Conservation (phyloP, 2,797 vertebrate species). For the Echiichthys vipera region DNA sequence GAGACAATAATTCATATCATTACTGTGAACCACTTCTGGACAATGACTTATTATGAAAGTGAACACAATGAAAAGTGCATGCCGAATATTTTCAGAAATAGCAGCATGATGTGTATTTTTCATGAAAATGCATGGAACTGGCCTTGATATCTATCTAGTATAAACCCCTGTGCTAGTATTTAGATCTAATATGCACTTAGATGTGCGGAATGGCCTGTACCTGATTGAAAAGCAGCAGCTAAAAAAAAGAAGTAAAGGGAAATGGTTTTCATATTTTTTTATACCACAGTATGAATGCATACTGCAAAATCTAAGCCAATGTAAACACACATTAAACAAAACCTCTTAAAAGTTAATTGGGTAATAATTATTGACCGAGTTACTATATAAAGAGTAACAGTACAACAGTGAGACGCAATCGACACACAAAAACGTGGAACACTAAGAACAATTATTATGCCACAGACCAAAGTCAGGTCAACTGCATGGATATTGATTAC, state of each 20-base stretch:
- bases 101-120: conserved; percentile 2
- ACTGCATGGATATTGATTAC: conserved; percentile 62
- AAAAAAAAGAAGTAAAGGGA: neutral
- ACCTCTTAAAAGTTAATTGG: neutral
- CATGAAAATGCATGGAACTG: conserved; percentile 16
- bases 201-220: conserved; percentile 28
- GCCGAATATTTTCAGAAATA: conserved; percentile 34
- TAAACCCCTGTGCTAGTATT: conserved; percentile 24
- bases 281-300: neutral
- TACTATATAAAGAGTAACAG: neutral
- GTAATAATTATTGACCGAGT: neutral
- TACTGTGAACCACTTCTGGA: conserved; percentile 17
- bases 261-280: neutral
- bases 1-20: conserved; percentile 49
- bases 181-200: conserved; percentile 37
- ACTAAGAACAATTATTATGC: conserved; percentile 29
- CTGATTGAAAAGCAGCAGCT: conserved; percentile 23
- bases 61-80: conserved; percentile 1
- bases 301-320: neutral
- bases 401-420: conserved; percentile 9
- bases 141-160: conserved; percentile 40
- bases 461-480: conserved; percentile 36
- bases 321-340: neutral
- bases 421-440: conserved; percentile 37
- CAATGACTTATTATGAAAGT: conserved; percentile 16